These are phyloP conservation scores for Elysia crispata DNA, from an alignment of 2,888 invertebrate species.

Conservation along the genomic window DNA sequence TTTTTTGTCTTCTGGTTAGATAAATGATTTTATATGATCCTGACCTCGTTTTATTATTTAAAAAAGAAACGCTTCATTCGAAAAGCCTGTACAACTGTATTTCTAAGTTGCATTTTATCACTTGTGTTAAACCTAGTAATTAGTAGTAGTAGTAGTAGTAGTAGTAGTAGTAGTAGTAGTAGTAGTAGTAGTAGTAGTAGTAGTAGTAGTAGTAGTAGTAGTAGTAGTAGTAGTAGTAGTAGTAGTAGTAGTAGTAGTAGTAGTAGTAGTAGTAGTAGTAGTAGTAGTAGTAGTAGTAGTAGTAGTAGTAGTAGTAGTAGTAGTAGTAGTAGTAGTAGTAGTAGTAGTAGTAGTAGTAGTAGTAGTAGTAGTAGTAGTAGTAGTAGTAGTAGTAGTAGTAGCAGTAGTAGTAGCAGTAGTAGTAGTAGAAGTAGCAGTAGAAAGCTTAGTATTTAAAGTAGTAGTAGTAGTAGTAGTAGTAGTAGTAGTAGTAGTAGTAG, in stretches of 20 bases:
- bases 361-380: background rate
- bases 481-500: background rate
- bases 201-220: slow-evolving; percentile 9
- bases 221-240: slow-evolving; percentile 9
- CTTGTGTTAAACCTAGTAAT: too few relatives aligned
- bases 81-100: too few relatives aligned
- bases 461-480: background rate
- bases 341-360: background rate
- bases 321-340: background rate
- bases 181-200: slow-evolving; percentile 9
- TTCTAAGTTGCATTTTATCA: too few relatives aligned
- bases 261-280: slow-evolving; percentile 5
- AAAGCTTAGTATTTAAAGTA: too few relatives aligned
- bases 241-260: slow-evolving; percentile 10
- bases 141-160: too few relatives aligned
- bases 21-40: too few relatives aligned
- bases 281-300: slow-evolving; percentile 5
- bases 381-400: background rate
- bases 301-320: slow-evolving; percentile 10
- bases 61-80: too few relatives aligned
- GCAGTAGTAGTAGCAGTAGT: background rate
- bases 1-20: too few relatives aligned
- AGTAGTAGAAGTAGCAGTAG: background rate
- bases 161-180: slow-evolving; percentile 9
- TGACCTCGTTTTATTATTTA: too few relatives aligned